phyloP scores from a whole-genome alignment of 2,888 invertebrate species.

The Danaus chrysippus region DNA sequence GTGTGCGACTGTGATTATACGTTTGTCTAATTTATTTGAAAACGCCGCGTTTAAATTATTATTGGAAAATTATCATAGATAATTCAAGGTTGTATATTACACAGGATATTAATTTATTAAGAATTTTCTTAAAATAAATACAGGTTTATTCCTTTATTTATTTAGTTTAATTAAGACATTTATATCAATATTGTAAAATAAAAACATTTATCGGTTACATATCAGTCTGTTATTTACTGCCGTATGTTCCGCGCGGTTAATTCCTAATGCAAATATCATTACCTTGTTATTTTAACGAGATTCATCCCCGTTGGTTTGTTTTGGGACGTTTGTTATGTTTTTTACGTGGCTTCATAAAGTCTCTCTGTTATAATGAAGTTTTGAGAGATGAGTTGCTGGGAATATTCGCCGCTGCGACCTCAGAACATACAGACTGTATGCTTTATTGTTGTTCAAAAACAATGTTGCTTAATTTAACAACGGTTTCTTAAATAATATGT shows the following conservation, averaged over 20 bases:
- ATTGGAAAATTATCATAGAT: background rate
- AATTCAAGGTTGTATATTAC: background rate
- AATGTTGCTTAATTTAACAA: background rate
- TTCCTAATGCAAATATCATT: slow-evolving; percentile 69
- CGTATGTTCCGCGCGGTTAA: slow-evolving; percentile 46
- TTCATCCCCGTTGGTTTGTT: slow-evolving; percentile 55
- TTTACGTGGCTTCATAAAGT: slow-evolving; percentile 30
- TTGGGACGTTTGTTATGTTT: slow-evolving; percentile 34
- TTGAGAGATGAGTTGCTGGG: slow-evolving; percentile 14
- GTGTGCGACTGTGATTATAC: slow-evolving; percentile 34
- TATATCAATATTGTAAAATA: no score
- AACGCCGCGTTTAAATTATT: slow-evolving; percentile 1
- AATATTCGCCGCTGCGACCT: slow-evolving; percentile 19
- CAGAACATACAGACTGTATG: slow-evolving; percentile 8
- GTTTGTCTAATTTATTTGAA: slow-evolving; percentile 6
- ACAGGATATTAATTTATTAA: no score
- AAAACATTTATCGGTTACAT: no score
- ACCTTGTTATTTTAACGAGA: slow-evolving; percentile 57
- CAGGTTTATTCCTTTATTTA: no score
- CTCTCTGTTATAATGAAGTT: slow-evolving; percentile 27
- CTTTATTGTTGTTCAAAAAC: slow-evolving; percentile 4
- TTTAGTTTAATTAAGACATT: no score
- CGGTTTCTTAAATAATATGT: no score
- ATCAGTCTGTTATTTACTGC: background rate
- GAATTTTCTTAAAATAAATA: no score